phyloP scores from a whole-genome alignment of 2,113 vertebrate species.

The Pomatorhinus ruficollis region DNA sequence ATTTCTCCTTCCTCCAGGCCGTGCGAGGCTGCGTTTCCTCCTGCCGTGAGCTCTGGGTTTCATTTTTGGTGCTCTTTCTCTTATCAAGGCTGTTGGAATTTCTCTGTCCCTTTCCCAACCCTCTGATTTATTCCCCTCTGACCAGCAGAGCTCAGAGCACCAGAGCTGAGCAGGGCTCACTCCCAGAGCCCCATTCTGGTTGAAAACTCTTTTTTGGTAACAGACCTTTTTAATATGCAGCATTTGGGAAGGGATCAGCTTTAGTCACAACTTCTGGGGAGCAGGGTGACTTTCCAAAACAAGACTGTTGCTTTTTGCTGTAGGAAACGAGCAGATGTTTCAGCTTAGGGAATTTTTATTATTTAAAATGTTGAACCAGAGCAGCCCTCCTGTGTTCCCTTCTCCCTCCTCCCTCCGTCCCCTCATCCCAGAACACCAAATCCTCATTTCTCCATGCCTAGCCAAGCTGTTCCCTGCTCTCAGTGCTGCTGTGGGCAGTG shows the following conservation, averaged over 20 bases:
- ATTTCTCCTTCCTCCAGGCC: not conserved
- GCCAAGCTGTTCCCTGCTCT: not conserved
- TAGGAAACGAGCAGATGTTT: not conserved
- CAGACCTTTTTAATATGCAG: not conserved
- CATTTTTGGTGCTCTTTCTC: not conserved
- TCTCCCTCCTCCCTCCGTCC: not conserved
- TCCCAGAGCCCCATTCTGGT: not conserved
- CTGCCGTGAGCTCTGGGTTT: not conserved
- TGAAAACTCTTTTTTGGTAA: not conserved
- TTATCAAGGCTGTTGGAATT: not conserved
- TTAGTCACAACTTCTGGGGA: not conserved
- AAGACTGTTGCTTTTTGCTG: not conserved
- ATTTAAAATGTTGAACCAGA: not conserved
- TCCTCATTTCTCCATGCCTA: fast-evolving
- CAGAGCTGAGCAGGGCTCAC: not conserved
- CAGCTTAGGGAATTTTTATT: not conserved
- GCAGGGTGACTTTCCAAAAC: not conserved
- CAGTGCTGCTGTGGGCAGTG: fast-evolving
- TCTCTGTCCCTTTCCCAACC: not conserved
- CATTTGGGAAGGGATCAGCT: not conserved
- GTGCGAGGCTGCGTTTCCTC: not conserved
- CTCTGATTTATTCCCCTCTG: not conserved
- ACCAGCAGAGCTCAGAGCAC: not conserved
- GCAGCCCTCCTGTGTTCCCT: not conserved
- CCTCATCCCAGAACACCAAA: not conserved